phyloP scores from a whole-genome alignment of 2,888 invertebrate genomes.

The Brenthis ino region DNA sequence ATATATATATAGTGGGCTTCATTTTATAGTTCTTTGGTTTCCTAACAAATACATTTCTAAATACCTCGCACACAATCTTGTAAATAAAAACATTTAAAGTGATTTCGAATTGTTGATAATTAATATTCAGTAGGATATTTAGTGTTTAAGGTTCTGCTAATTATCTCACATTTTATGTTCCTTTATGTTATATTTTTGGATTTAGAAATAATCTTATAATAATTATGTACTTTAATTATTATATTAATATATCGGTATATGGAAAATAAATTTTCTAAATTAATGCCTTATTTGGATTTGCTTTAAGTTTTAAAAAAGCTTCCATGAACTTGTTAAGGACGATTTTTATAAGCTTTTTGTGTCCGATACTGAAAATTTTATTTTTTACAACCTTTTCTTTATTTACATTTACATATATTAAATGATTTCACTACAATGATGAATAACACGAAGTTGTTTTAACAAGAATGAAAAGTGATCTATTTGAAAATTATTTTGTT shows the following conservation, averaged over 20 bases:
- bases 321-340: no score
- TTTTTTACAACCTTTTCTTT: neutral
- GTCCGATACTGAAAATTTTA: no score
- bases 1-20: no score
- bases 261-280: neutral
- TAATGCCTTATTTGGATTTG: neutral
- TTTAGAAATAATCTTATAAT: slow-evolving; percentile 7
- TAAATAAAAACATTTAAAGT: slow-evolving; percentile 30
- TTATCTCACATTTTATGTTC: slow-evolving; percentile 31
- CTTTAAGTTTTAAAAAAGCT: no score
- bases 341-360: no score
- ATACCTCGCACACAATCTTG: slow-evolving; percentile 16
- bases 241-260: neutral
- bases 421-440: neutral
- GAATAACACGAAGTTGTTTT: neutral
- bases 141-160: slow-evolving; percentile 26
- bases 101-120: slow-evolving; percentile 29
- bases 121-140: slow-evolving; percentile 26
- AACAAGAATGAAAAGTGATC: neutral
- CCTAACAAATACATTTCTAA: slow-evolving; percentile 15
- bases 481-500: neutral
- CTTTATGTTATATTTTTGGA: slow-evolving; percentile 24
- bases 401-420: neutral
- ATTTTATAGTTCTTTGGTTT: neutral
- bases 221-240: neutral